Conservation (phyloP, 2,797 vertebrate species). For the Clarias fuscus region DNA sequence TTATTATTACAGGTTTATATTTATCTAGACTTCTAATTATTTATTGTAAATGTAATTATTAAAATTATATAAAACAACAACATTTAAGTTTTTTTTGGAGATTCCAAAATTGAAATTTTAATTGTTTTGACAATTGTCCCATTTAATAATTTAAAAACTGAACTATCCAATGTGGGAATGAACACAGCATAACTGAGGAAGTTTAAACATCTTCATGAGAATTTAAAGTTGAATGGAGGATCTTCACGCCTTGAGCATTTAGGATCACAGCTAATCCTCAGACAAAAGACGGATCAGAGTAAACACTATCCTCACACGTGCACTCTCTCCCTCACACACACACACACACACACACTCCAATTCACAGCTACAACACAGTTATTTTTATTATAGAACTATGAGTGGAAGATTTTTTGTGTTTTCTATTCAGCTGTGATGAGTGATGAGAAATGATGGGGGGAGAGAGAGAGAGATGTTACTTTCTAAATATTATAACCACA, state of each 20-base stretch:
- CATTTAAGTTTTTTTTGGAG: neutral
- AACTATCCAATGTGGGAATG: neutral
- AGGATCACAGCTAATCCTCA: slow-evolving; percentile 44
- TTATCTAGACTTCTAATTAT: neutral
- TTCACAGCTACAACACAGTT: neutral
- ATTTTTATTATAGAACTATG: neutral
- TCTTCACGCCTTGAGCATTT: slow-evolving; percentile 32
- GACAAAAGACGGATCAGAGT: slow-evolving; percentile 4
- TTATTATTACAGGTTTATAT: neutral
- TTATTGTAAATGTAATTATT: neutral
- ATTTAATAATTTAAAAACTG: neutral
- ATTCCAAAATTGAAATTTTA: neutral
- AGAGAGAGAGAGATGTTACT: neutral
- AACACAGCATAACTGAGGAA: neutral
- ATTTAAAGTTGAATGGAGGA: neutral
- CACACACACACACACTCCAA: neutral
- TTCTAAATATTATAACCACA: too few species aligned
- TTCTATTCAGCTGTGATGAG: neutral
- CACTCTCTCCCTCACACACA: neutral
- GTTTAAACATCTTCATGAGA: neutral
- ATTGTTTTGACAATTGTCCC: neutral
- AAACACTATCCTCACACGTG: neutral
- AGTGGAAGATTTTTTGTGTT: neutral
- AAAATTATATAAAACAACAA: neutral
- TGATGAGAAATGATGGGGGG: neutral